Percentiles rank a stretch among this genome's conserved stretches.
phyloP scores from a whole-genome alignment of 2,797 vertebrate species.

The Rhinophrynus dorsalis region DNA sequence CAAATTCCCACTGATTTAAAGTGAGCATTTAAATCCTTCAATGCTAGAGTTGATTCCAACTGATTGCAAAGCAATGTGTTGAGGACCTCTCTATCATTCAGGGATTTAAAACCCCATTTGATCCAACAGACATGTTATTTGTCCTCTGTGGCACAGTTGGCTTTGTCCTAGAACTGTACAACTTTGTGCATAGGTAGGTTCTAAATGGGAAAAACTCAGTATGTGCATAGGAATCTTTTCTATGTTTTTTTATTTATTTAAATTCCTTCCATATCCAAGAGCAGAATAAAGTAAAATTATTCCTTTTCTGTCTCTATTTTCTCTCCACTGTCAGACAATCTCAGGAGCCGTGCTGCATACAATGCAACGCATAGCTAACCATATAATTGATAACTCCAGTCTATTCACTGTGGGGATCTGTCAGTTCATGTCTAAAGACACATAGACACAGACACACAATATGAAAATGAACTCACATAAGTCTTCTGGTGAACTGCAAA shows the following conservation, averaged over 20 bases:
- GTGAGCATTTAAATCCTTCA: too few species aligned
- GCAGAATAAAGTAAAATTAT: constrained; percentile 53
- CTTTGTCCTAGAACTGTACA: too few species aligned
- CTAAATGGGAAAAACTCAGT: too few species aligned
- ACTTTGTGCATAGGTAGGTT: too few species aligned
- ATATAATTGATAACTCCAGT: constrained; percentile 76
- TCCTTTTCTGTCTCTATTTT: constrained; percentile 59
- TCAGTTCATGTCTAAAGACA: constrained; percentile 73
- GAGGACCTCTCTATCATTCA: too few species aligned
- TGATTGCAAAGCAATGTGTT: too few species aligned
- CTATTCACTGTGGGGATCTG: constrained; percentile 72
- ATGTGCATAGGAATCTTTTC: neutral
- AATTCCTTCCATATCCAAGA: constrained; percentile 56
- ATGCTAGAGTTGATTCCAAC: too few species aligned
- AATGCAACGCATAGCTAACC: constrained; percentile 71
- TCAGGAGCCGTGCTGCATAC: constrained; percentile 60
- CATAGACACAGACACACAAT: constrained; percentile 56
- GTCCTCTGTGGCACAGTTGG: neutral
- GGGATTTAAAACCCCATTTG: too few species aligned
- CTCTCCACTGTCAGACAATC: constrained; percentile 66
- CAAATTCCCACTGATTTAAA: too few species aligned
- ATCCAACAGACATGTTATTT: too few species aligned
- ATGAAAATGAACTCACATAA: constrained; percentile 74
- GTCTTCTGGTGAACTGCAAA: constrained; percentile 61
- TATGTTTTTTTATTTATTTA: constrained; percentile 50